Base-by-base conservation (phyloP, 2,888 invertebrate genomes). In the Hoplodrina blanda region DNA sequence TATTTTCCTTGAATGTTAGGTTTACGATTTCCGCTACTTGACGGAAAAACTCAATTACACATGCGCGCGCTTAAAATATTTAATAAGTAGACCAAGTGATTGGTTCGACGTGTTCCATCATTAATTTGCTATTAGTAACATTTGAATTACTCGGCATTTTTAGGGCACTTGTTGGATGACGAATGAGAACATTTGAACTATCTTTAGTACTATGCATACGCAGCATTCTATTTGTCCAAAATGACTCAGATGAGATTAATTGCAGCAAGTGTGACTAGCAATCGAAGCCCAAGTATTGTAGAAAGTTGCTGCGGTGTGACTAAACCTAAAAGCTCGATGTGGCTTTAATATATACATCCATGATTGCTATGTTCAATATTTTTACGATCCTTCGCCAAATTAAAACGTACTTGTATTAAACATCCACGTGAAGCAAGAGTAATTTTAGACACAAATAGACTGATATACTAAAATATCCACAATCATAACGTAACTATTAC, bases 161-260 rank as follows among this genome's bases (percentile, higher is more conserved):
- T 83, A 82, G 80, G 84, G 70, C 80, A 77, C 66, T 13, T 67
- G 70, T 81, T 81, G 81, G 52, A 30, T 53, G 56, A 85, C 79
- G 76, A 78, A 80, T 80, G 72, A 64, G 69, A 85, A 49, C 78
- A 84, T 77, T 82, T 77, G 74, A 82, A 81, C 78, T 88, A 86
- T 81, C 77, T 85, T 69, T 73, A 80, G 76, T 78, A 73, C 52
- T 70, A 57, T 69, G 73, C 69, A 70, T 50, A 69, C 52, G 73
- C 70, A 62, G 80, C 62, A 41, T 41, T 41, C 41, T 69, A 74
- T 77, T 79, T 65, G 70, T 61, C 61, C 67, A 72, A 80, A 75
- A 80, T 81, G 78, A 81, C 67, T 82, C 82, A 81, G 62, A 62
- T 67, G 52, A 73, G 55, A 73, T 80, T 81, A 71, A 80, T 81